Percentiles rank a stretch among this genome's conserved stretches.
Conservation (phyloP, 2,113 vertebrate genomes). For the Chinchilla lanigera region DNA sequence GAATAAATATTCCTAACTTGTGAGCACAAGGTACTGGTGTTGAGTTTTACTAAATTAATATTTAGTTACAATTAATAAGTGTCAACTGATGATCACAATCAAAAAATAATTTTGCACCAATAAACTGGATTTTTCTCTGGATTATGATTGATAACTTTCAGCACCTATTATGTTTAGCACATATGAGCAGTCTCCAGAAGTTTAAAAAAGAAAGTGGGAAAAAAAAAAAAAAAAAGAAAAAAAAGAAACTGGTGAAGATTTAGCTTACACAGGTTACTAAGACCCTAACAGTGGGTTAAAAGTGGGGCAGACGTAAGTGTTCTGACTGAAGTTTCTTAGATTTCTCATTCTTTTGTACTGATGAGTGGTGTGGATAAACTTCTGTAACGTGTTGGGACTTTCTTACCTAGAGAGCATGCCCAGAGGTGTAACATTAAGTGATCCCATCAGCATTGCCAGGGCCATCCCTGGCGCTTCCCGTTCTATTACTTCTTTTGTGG, state of each 20-base stretch:
- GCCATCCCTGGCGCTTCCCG: constrained; percentile 99
- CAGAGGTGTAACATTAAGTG: constrained; percentile 98
- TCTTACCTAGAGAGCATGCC: constrained; percentile 99
- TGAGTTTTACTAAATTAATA: constrained; percentile 53
- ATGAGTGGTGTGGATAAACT: constrained; percentile 59
- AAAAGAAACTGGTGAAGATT: neutral
- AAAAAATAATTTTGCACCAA: constrained; percentile 18
- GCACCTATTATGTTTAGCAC: neutral
- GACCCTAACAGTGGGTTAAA: neutral
- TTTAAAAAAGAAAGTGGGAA: constrained; percentile 12
- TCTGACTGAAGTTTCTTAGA: neutral
- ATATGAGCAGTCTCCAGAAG: neutral
- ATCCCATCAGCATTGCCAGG: constrained; percentile 99
- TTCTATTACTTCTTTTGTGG: constrained; percentile 99
- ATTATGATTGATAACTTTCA: neutral
- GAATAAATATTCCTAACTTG: constrained; percentile 27
- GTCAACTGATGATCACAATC: constrained; percentile 34
- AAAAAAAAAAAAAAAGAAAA: too few relatives aligned
- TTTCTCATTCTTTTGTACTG: neutral
- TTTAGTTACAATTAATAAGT: constrained; percentile 42
- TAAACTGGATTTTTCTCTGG: neutral
- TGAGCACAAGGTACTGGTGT: neutral
- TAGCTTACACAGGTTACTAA: neutral
- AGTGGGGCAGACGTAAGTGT: neutral
- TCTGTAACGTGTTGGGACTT: constrained; percentile 66